phyloP scores from a whole-genome alignment of 1,140 invertebrate species.

The Archivesica marissinica region DNA sequence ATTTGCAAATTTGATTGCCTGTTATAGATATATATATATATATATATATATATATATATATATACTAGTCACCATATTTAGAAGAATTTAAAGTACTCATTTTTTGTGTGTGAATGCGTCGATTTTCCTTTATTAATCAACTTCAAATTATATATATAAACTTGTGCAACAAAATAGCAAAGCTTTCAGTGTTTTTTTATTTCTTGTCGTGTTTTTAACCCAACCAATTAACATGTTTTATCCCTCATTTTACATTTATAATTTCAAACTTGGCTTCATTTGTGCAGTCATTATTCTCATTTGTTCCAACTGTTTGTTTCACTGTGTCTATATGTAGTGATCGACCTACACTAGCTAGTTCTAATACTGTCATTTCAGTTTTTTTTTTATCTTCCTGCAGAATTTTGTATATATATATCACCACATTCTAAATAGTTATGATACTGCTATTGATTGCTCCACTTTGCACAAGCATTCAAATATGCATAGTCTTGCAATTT shows the following conservation, averaged over 20 bases:
- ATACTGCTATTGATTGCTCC: no score
- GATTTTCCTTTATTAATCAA: no score
- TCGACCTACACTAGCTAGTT: slow-evolving; percentile 6
- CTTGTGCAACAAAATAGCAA: neutral
- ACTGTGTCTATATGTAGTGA: slow-evolving; percentile 19
- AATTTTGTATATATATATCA: no score
- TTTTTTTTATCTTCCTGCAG: neutral
- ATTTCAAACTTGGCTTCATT: neutral
- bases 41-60: no score
- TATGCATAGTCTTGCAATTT: no score
- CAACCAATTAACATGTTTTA: neutral
- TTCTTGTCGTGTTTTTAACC: neutral
- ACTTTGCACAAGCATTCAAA: no score
- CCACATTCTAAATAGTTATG: no score
- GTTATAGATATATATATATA: no score
- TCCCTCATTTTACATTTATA: neutral
- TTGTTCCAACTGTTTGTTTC: neutral
- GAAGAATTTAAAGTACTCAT: neutral
- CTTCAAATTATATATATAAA: no score
- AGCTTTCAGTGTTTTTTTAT: neutral
- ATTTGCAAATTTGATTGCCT: neutral
- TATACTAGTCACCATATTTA: neutral
- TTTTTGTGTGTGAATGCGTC: no score
- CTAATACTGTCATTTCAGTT: neutral
- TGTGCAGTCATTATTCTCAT: slow-evolving; percentile 11